A percentile compares a stretch with the other conserved stretches of the same genome.
Evolutionary conservation across 2,113 vertebrate genomes (phyloP).

Genomic region (human (Homo sapiens)): GRCh38 chr4:40932001-40932500

Average conservation of each 20-base stretch:
- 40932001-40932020: neutral
- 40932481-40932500: neutral
- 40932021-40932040: neutral
- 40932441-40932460: neutral
- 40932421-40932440: accelerated
- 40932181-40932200: accelerated
- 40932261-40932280: slow-evolving; percentile 21
- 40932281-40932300: neutral
- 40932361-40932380: neutral
- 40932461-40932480: neutral
- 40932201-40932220: accelerated
- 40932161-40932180: neutral
- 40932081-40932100: neutral
- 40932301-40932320: slow-evolving; percentile 45
- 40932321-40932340: neutral
- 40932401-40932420: neutral
- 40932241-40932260: neutral
- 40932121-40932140: neutral
- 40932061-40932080: neutral
- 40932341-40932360: neutral
- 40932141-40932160: neutral
- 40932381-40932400: neutral
- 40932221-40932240: neutral
- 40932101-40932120: neutral
- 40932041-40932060: neutral